These are phyloP conservation scores for Caenorhabditis japonica DNA, from an alignment of 2,888 invertebrate genomes.

Conservation along the genomic window DNA sequence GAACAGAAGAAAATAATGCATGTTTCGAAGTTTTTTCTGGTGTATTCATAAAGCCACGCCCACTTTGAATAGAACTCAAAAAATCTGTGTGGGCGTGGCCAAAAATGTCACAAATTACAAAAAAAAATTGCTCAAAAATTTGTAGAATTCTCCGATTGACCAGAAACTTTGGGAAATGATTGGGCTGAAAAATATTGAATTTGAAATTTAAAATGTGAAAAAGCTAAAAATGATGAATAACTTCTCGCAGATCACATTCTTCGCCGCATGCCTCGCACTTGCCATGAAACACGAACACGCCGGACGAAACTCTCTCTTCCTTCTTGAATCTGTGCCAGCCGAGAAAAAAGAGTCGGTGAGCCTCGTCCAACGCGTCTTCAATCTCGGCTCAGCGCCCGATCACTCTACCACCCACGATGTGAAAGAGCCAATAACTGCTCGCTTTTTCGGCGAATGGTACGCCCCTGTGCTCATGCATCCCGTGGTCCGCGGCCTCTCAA, in stretches of 20 bases:
- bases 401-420: conserved; percentile 55
- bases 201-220: no score
- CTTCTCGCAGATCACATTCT: conserved; percentile 77
- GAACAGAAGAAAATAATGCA: no score
- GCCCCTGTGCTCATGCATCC: conserved; percentile 77
- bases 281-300: conserved; percentile 71
- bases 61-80: no score
- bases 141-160: no score
- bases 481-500: conserved; percentile 66
- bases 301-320: conserved; percentile 65
- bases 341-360: conserved; percentile 39
- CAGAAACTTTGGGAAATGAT: no score
- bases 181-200: no score
- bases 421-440: conserved; percentile 66
- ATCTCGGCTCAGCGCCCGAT: conserved; percentile 59
- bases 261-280: conserved; percentile 72
- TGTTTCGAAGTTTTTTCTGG: no score
- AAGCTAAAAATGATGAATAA: no score
- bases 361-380: conserved; percentile 55
- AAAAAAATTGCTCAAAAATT: no score
- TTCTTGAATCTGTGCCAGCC: conserved; percentile 55
- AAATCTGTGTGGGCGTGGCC: no score
- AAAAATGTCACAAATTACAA: no score
- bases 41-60: no score
- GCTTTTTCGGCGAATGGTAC: conserved; percentile 74